Base-by-base conservation (phyloP, 2,888 invertebrate species). In the Cryptocheilus praepositus region DNA sequence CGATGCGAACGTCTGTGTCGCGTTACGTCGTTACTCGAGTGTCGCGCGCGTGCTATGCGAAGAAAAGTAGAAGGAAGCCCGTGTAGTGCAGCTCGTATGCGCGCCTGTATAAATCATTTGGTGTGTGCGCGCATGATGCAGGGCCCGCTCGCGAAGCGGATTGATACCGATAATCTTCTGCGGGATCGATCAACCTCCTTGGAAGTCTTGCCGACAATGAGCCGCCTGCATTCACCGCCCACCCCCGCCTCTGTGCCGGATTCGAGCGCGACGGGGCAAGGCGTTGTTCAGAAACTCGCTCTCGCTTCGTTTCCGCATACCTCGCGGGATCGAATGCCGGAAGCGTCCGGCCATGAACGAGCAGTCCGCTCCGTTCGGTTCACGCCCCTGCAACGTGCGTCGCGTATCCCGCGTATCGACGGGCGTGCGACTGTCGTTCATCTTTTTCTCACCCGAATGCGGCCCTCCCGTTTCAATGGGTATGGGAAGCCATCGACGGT, bases 281-380 rank as follows among this genome's bases (percentile, higher is more conserved):
- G 49, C 19, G n/a, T 7, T 51, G 36, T 21, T 8, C 28, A 36
- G 51, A 36, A 55, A 61, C 18, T 13, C 51, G 59, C 49, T 7
- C 28, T 8, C 62, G 66, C 54, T 54, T 22, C 57, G 58, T 65
- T 56, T 71, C 64, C 64, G 65, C 73, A 72, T 66, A 65, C 52
- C 49, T 69, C 46, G 67, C 64, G 64, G 58, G 66, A 68, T 67
- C 69, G 63, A 72, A 71, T 68, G 72, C 72, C 71, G 72, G 74
- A 79, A 79, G 72, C 66, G 63, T 72, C 63, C 67, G 67, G 66
- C 60, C 71, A 74, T 67, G 76, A 73, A 70, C 71, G 67, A 65
- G 67, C 76, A 62, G 64, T 69, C 67, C 45, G 59, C 66, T 60
- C 46, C 45, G 64, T 54, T 66, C 64, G 66, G 79, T 78, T 78